Evolutionary conservation across 2,113 vertebrate genomes (phyloP).

Genomic region (Xiphophorus couchianus): DNA sequence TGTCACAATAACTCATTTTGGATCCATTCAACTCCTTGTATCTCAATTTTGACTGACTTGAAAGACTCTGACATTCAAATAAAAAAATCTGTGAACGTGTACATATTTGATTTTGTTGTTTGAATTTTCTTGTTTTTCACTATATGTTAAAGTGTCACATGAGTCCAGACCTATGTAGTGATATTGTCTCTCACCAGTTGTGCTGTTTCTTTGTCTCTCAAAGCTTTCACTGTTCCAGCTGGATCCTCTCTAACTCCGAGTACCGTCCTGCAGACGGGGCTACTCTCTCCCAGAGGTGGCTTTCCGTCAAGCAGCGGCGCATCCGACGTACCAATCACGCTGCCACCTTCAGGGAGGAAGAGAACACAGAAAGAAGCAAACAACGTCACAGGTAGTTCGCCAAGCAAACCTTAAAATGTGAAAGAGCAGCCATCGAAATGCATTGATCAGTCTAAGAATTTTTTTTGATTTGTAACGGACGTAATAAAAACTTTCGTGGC

Average conservation of each 20-base stretch:
- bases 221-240: slow-evolving; percentile 54
- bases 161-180: not conserved
- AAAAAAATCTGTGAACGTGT: too few species aligned
- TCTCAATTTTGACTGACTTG: not conserved
- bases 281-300: slow-evolving; percentile 1
- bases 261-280: slow-evolving; percentile 5
- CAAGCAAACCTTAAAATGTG: not conserved
- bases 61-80: not conserved
- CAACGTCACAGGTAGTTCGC: slow-evolving; percentile 54
- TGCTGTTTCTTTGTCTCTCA: slow-evolving; percentile 13
- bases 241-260: slow-evolving; percentile 18
- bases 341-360: not conserved
- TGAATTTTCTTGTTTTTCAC: not conserved
- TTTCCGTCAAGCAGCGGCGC: not conserved
- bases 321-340: slow-evolving; percentile 7
- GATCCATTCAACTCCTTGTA: not conserved
- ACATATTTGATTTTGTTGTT: too few species aligned
- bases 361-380: not conserved
- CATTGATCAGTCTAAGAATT: not conserved
- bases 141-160: slow-evolving; percentile 24
- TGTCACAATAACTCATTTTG: not conserved
- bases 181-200: not conserved
- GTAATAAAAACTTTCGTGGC: not conserved
- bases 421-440: not conserved
- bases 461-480: not conserved